These are phyloP conservation scores for Acanthacorydalis orientalis DNA, from an alignment of 2,888 invertebrate genomes.

Conservation along the genomic window DNA sequence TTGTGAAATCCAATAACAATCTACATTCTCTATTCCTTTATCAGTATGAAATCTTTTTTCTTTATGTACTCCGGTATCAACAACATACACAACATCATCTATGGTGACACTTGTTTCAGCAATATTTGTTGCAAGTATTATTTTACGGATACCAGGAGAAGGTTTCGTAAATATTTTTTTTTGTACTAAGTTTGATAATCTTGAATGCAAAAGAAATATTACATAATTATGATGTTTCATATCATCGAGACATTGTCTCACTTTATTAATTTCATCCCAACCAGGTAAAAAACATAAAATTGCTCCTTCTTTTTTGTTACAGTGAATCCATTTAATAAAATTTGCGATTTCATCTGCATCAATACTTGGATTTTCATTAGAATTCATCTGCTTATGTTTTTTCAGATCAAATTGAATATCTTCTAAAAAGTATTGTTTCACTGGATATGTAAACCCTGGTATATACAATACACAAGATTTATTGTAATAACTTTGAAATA, in stretches of 20 bases:
- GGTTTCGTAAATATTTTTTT: slow-evolving; percentile 35
- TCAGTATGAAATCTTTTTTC: slow-evolving; percentile 34
- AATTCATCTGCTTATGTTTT: slow-evolving; percentile 20
- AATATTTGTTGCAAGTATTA: slow-evolving; percentile 54
- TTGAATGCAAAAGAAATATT: slow-evolving; percentile 24
- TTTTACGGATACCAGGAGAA: slow-evolving; percentile 38
- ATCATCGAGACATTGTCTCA: slow-evolving; percentile 30
- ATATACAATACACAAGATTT: slow-evolving; percentile 22
- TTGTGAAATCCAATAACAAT: slow-evolving; percentile 42
- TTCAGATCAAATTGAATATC: slow-evolving; percentile 26
- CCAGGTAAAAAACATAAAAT: slow-evolving; percentile 61
- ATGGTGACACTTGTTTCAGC: slow-evolving; percentile 60
- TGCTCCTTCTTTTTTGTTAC: slow-evolving; percentile 40
- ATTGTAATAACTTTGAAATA: slow-evolving; percentile 39
- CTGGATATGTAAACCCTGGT: slow-evolving; percentile 42
- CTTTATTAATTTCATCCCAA: slow-evolving; percentile 48
- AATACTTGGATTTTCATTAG: slow-evolving; percentile 24
- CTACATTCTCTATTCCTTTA: slow-evolving; percentile 29
- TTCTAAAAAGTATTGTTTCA: slow-evolving; percentile 37
- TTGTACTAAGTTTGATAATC: slow-evolving; percentile 40
- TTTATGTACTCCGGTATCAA: slow-evolving; percentile 46
- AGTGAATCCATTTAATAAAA: slow-evolving; percentile 38
- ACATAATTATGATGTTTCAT: slow-evolving; percentile 10
- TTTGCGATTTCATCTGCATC: slow-evolving; percentile 31
- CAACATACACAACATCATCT: slow-evolving; percentile 48